A percentile compares a stretch with the other conserved stretches of the same genome.
phyloP scores from a whole-genome alignment of 2,797 vertebrate genomes.

The Petrocephalus schoutedeni region DNA sequence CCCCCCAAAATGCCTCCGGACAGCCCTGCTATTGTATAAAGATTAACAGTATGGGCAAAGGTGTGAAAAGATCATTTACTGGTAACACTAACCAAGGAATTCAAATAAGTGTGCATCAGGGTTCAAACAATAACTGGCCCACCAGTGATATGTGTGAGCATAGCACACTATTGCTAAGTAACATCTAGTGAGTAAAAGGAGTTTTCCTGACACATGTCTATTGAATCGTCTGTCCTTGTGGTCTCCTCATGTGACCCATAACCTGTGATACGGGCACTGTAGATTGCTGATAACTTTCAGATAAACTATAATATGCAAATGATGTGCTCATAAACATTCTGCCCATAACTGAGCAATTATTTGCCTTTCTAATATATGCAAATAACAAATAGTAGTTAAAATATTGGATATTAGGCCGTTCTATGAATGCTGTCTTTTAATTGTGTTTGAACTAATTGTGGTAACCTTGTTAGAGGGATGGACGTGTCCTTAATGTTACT shows the following conservation, averaged over 20 bases:
- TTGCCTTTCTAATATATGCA: conserved; percentile 48
- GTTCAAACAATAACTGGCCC: not conserved
- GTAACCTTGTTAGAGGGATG: not conserved
- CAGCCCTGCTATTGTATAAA: not conserved
- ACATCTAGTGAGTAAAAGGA: not conserved
- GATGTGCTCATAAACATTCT: not conserved
- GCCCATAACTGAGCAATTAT: not conserved
- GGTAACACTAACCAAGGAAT: not conserved
- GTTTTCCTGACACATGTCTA: not conserved
- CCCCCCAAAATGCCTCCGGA: not conserved
- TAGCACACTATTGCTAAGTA: not conserved
- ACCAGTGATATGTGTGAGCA: not conserved
- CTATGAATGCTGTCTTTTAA: conserved; percentile 32
- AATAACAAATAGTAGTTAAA: conserved; percentile 56
- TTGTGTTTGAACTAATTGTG: not conserved
- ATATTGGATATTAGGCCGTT: conserved; percentile 36
- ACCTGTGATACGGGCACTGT: not conserved
- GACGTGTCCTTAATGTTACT: not conserved
- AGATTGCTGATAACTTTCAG: not conserved
- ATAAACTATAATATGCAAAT: not conserved
- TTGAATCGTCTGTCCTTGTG: not conserved
- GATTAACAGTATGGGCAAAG: not conserved
- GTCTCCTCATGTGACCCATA: not conserved
- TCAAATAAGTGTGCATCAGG: not conserved
- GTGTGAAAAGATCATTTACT: not conserved